Evolutionary conservation across 2,888 invertebrate genomes (phyloP).

Genomic region (Anorthoa munda): DNA sequence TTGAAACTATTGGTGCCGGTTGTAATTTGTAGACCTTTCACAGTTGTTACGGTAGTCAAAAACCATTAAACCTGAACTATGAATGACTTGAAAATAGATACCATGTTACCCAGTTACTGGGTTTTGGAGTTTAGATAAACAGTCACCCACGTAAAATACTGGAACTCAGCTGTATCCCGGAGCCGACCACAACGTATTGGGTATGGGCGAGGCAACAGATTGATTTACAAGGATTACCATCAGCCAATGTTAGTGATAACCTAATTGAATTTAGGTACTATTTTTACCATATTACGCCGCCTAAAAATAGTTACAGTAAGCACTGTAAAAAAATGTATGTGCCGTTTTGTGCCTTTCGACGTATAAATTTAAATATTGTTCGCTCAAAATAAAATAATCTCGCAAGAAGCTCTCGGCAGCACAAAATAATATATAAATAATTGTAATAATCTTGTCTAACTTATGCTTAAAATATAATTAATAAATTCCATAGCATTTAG

Average conservation of each 20-base stretch:
- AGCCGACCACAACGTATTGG: too few relatives aligned
- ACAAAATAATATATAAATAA: conserved; percentile 1
- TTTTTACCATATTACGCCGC: not conserved
- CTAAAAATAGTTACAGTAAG: not conserved
- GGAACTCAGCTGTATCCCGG: too few relatives aligned
- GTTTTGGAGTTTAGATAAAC: too few relatives aligned
- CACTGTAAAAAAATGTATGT: too few relatives aligned
- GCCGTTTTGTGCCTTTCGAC: not conserved
- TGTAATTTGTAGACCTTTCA: too few relatives aligned
- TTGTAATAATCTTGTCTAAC: conserved; percentile 17
- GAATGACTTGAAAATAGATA: too few relatives aligned
- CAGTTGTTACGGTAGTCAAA: too few relatives aligned
- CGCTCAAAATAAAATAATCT: conserved; percentile 1
- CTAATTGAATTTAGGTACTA: not conserved
- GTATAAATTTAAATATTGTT: not conserved
- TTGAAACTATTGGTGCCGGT: not conserved
- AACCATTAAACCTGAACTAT: too few relatives aligned
- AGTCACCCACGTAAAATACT: too few relatives aligned
- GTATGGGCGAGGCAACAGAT: too few relatives aligned
- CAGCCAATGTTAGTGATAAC: not conserved
- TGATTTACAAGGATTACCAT: not conserved
- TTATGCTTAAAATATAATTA: conserved; percentile 32
- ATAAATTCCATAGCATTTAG: conserved; percentile 56
- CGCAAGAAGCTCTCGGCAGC: conserved; percentile 30
- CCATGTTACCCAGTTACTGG: too few relatives aligned